A percentile compares a stretch with the other conserved stretches of the same genome.
These are phyloP conservation scores for Oscheius myriophilus DNA, from an alignment of 2,888 invertebrate species.

Conservation along the genomic window DNA sequence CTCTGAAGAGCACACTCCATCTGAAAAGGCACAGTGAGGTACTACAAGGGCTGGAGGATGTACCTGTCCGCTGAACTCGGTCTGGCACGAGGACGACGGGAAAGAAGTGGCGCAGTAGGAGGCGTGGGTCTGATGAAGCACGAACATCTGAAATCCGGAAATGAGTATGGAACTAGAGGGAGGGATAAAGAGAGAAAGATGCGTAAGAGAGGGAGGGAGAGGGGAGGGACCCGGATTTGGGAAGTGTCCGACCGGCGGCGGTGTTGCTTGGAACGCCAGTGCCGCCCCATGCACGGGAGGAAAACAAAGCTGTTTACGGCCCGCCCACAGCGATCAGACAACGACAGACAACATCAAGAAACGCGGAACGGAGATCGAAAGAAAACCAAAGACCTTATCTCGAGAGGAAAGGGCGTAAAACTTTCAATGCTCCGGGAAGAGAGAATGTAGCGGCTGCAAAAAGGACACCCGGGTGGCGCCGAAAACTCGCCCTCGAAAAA, in stretches of 20 bases:
- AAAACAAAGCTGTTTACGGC: conserved; percentile 30
- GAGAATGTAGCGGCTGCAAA: no score
- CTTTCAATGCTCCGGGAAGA: no score
- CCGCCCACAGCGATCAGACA: conserved; percentile 25
- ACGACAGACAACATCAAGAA: conserved; percentile 16
- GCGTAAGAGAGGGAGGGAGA: conserved; percentile 15
- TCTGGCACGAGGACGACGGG: conserved; percentile 22
- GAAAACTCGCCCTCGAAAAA: no score
- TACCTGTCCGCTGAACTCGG: conserved; percentile 25
- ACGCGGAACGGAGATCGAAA: conserved; percentile 4
- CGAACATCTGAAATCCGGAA: conserved; percentile 11
- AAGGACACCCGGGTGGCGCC: no score
- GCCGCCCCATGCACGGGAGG: conserved; percentile 16
- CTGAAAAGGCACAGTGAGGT: neutral
- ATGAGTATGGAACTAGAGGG: neutral
- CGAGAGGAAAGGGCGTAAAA: no score
- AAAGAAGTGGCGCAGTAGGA: conserved; percentile 16
- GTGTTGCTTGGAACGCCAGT: conserved; percentile 26
- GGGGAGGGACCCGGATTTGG: conserved; percentile 21
- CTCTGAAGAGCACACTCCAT: neutral
- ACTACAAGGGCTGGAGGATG: neutral
- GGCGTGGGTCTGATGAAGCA: conserved; percentile 4
- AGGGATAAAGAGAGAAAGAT: conserved; percentile 5
- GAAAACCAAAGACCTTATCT: conserved; percentile 3
- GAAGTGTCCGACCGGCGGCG: conserved; percentile 32